Conservation (phyloP, 2,888 invertebrate genomes). For the Nemurella pictetii region DNA sequence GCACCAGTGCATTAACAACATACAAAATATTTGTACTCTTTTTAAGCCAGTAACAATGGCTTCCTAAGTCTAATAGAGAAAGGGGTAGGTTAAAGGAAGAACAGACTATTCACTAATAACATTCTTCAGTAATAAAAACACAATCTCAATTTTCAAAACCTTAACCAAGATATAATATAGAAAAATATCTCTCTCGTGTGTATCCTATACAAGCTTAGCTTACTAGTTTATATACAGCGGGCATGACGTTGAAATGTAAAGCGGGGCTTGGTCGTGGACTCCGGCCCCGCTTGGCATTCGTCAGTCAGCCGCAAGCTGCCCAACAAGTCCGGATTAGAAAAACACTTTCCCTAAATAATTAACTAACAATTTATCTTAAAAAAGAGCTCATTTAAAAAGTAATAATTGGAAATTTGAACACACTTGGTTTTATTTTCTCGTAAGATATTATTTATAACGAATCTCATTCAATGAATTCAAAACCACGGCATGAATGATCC, state of each 20-base stretch:
- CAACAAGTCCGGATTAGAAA: constrained; percentile 22
- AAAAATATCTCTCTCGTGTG: constrained; percentile 29
- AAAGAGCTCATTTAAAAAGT: constrained; percentile 31
- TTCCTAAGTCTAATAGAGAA: constrained; percentile 4
- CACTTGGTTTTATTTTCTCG: constrained; percentile 24
- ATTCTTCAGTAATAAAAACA: constrained; percentile 31
- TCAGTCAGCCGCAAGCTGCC: constrained; percentile 9
- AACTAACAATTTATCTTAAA: constrained; percentile 27
- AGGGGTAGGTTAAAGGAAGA: neutral
- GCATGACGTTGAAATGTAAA: neutral
- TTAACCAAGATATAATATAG: constrained; percentile 31
- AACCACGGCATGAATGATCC: constrained; percentile 12
- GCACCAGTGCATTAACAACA: constrained; percentile 24
- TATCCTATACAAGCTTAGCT: constrained; percentile 15
- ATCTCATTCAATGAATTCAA: constrained; percentile 11
- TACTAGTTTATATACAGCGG: constrained; percentile 21
- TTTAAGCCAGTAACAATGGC: constrained; percentile 19
- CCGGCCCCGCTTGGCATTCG: neutral
- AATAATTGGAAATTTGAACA: constrained; percentile 32
- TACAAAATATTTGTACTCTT: constrained; percentile 31
- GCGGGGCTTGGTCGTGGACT: neutral
- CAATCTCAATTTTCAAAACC: constrained; percentile 30
- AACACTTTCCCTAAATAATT: constrained; percentile 5
- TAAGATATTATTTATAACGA: constrained; percentile 13
- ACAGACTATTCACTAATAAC: constrained; percentile 20